A percentile compares a stretch with the other conserved stretches of the same genome.
phyloP scores from a whole-genome alignment of 2,888 invertebrate genomes.

The Ophion slaviceki region DNA sequence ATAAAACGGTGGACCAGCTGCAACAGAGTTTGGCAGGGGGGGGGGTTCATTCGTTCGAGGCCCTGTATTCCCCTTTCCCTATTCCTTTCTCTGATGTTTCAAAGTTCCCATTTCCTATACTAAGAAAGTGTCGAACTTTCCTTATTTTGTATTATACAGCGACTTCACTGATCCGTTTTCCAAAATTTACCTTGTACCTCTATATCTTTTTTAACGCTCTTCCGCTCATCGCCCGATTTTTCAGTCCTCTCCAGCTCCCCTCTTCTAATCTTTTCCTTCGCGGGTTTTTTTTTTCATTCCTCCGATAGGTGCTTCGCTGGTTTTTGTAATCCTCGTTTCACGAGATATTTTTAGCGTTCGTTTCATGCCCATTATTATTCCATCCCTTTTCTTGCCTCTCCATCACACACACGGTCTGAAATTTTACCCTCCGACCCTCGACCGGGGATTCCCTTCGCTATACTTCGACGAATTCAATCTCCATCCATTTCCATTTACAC shows the following conservation, averaged over 20 bases:
- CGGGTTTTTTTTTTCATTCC: not conserved
- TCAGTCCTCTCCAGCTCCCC: not conserved
- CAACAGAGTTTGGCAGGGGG: slow-evolving; percentile 7
- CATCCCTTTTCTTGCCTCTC: slow-evolving; percentile 42
- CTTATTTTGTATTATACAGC: slow-evolving; percentile 5
- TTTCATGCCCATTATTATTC: slow-evolving; percentile 53
- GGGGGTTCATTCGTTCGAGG: slow-evolving; percentile 4
- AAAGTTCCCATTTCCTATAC: slow-evolving; percentile 13
- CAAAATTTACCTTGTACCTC: slow-evolving; percentile 53
- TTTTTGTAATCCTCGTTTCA: slow-evolving; percentile 2
- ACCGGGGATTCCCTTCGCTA: slow-evolving; percentile 42
- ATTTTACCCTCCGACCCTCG: slow-evolving; percentile 25
- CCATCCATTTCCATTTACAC: slow-evolving; percentile 73
- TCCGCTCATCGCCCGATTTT: slow-evolving; percentile 21
- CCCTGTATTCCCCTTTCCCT: not conserved
- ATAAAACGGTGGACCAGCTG: slow-evolving; percentile 37
- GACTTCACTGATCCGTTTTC: slow-evolving; percentile 65
- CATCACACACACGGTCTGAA: slow-evolving; percentile 11
- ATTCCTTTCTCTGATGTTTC: slow-evolving; percentile 30
- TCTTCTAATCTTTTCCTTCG: not conserved
- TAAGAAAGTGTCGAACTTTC: slow-evolving; percentile 38
- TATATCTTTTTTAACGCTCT: slow-evolving; percentile 42
- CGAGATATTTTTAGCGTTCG: slow-evolving; percentile 51
- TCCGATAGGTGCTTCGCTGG: not conserved
- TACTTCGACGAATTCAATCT: slow-evolving; percentile 71